Evolutionary conservation across 2,888 invertebrate species (phyloP), one percentile per base, ranked within the genome.

Genomic region (Augochlorella aurata): DNA sequence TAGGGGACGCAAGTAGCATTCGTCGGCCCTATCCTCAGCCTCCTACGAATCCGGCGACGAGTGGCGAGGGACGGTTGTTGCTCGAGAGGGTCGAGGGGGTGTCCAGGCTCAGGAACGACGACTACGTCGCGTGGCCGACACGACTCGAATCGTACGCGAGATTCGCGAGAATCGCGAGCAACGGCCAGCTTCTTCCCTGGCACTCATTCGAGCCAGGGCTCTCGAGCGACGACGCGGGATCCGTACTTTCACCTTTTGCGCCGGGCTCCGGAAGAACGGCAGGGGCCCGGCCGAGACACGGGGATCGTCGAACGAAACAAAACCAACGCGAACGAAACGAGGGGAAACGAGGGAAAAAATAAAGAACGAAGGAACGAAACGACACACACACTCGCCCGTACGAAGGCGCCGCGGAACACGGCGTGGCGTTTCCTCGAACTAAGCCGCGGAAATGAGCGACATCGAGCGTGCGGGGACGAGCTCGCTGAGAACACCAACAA

Each of bases 401-500:
- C 75, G 44, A 66, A 45, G 88, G 87, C 88, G 88, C 88, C 79
- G 58, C 77, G 70, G 66, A 70, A 77, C 72, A 78, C 63, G 63
- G 21, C 14, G 77, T 68, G 89, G 86, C 68, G 66, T 73, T 72
- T 72, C 61, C 58, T 66, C 38, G 66, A 80, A 88, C 86, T 83
- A 85, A 72, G 49, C 67, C 47, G 68, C 63, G 77, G 68, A 78
- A 72, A 77, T 71, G 69, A 74, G 68, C 77, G 58, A 69, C 83
- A 83, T 74, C 82, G 74, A 65, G 76, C 70, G 79, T 58, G 71
- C 58, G 68, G 73, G 69, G 75, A 63, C 29, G 63, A 69, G n/a
- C 38, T 58, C 54, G 29, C 38, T 16, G 58, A 24, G 58, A 24
- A 70, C 65, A 68, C 44, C 61, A 54, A 12, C 49, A 71, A 80